Evolutionary conservation across 2,888 invertebrate species (phyloP).

Genomic region (Prostheceraeus crozeri): DNA sequence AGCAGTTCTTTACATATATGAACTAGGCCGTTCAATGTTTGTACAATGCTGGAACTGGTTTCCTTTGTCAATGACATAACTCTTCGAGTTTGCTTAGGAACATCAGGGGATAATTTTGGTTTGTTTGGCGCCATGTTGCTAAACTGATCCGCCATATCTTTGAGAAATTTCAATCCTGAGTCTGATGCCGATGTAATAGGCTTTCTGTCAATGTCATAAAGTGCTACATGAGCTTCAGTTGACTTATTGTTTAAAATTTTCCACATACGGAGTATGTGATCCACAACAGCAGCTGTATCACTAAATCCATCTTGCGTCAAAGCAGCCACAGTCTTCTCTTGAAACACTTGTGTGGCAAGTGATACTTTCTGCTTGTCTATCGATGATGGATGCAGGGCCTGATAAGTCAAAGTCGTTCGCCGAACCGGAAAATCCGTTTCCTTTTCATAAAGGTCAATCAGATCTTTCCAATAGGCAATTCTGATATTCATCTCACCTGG

Average conservation of each 20-base stretch:
- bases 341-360: slow-evolving; percentile 20
- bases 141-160: slow-evolving; percentile 21
- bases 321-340: slow-evolving; percentile 26
- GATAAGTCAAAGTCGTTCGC: slow-evolving; percentile 20
- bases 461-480: slow-evolving; percentile 21
- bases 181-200: slow-evolving; percentile 22
- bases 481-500: slow-evolving; percentile 16
- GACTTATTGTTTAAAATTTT: slow-evolving; percentile 17
- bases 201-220: slow-evolving; percentile 26
- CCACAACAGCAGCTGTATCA: slow-evolving; percentile 24
- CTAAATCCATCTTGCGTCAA: slow-evolving; percentile 22
- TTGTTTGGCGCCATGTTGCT: slow-evolving; percentile 1
- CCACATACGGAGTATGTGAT: slow-evolving; percentile 25
- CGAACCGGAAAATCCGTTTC: no score
- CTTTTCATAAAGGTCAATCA: slow-evolving; percentile 29
- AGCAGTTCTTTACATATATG: slow-evolving; percentile 23
- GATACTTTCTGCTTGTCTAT: slow-evolving; percentile 22
- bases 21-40: slow-evolving; percentile 27
- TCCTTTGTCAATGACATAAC: slow-evolving; percentile 18
- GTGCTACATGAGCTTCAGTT: slow-evolving; percentile 18
- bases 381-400: slow-evolving; percentile 25
- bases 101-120: no score
- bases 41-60: slow-evolving; percentile 20
- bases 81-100: no score
- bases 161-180: slow-evolving; percentile 13